phyloP scores from a whole-genome alignment of 2,797 vertebrate genomes.

The Paedocypris micromegethes region DNA sequence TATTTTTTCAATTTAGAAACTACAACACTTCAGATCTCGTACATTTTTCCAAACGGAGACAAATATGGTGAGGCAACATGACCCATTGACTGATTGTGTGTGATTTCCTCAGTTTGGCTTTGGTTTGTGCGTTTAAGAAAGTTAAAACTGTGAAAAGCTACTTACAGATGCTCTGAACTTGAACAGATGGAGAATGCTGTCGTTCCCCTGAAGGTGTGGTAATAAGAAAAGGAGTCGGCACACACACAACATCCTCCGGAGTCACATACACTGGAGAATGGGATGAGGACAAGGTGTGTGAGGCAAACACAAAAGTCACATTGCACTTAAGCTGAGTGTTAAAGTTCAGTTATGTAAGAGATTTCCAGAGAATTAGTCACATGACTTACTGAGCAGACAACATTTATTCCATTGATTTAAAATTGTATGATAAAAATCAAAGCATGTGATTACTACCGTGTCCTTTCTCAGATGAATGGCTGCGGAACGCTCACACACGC shows the following conservation, averaged over 20 bases:
- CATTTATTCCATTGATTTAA: background rate
- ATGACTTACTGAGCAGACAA: background rate
- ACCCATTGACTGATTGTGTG: background rate
- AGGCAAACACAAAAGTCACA: background rate
- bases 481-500: conserved; percentile 73
- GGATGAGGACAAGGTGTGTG: conserved; percentile 73
- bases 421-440: background rate
- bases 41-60: conserved; percentile 75
- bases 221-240: conserved; percentile 68
- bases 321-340: background rate
- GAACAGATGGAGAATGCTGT: conserved; percentile 69
- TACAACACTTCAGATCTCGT: conserved; percentile 56
- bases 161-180: conserved; percentile 12
- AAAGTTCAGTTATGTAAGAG: background rate
- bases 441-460: background rate
- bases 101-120: background rate
- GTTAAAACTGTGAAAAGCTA: too few species aligned
- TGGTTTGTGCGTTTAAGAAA: too few species aligned
- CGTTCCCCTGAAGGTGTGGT: conserved; percentile 59
- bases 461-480: conserved; percentile 71
- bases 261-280: conserved; percentile 71
- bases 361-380: background rate
- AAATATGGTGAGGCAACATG: conserved; percentile 66
- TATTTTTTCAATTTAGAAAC: conserved; percentile 48
- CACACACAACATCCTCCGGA: conserved; percentile 65